Evolutionary conservation across 2,113 vertebrate species (phyloP).

Genomic region (Scomber scombrus): DNA sequence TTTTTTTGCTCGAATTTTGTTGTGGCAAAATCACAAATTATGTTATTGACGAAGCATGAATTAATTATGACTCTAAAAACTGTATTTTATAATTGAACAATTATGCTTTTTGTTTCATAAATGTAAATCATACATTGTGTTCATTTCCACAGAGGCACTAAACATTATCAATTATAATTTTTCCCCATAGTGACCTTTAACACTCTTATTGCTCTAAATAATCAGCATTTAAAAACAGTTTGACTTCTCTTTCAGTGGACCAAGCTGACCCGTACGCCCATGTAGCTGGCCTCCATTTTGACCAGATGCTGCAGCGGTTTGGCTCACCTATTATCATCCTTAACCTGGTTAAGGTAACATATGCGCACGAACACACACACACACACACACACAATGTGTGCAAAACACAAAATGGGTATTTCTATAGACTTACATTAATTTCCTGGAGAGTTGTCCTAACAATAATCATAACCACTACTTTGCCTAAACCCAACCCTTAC

Average conservation of each 20-base stretch:
- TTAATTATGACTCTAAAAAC: neutral
- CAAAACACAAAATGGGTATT: neutral
- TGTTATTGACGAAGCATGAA: too few species aligned
- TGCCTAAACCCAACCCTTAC: too few species aligned
- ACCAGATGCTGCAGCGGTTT: slow-evolving; percentile 99
- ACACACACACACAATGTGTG: neutral
- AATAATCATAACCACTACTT: too few species aligned
- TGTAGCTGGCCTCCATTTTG: slow-evolving; percentile 95
- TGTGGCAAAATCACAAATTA: too few species aligned
- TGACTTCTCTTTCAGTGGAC: slow-evolving; percentile 88
- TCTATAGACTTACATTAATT: too few species aligned
- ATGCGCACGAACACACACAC: neutral
- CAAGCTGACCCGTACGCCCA: slow-evolving; percentile 97
- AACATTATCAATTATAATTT: neutral
- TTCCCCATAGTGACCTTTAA: neutral
- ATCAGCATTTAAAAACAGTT: neutral
- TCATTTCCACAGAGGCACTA: neutral
- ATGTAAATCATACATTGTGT: neutral
- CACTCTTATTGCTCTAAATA: neutral
- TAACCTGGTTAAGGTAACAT: slow-evolving; percentile 96
- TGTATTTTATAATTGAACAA: too few species aligned
- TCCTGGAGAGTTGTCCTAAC: too few species aligned
- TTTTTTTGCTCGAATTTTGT: too few species aligned
- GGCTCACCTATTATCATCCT: slow-evolving; percentile 98
- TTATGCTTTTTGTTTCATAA: neutral